Conservation (phyloP, 2,888 invertebrate species). For the Imbricaverruca yamaguchii region DNA sequence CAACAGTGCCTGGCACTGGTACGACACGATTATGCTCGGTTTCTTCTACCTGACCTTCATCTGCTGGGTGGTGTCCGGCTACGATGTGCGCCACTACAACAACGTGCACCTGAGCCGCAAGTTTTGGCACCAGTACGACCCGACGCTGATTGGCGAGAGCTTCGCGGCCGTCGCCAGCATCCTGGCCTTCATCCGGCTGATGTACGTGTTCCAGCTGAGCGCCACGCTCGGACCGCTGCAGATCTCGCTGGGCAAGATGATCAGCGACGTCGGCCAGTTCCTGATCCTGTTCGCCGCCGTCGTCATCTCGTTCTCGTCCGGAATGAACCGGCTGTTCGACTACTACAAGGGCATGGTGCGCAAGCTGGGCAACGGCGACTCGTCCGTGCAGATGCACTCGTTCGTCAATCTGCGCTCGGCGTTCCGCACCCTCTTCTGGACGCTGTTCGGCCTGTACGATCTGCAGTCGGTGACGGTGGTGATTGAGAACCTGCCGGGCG, state of each 20-base stretch:
- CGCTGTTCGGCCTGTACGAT: conserved; percentile 59
- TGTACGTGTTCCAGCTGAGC: conserved; percentile 56
- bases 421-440: conserved; percentile 61
- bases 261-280: conserved; percentile 56
- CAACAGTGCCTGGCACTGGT: conserved; percentile 54
- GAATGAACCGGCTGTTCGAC: conserved; percentile 55
- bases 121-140: conserved; percentile 58
- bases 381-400: conserved; percentile 50
- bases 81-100: conserved; percentile 46
- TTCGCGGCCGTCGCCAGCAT: conserved; percentile 59
- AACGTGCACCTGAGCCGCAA: conserved; percentile 52
- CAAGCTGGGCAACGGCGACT: conserved; percentile 51
- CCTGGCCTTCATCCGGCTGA: conserved; percentile 56
- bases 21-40: neutral
- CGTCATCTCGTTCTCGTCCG: conserved; percentile 53
- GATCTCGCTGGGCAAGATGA: conserved; percentile 56
- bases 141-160: conserved; percentile 57
- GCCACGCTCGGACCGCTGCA: conserved; percentile 56
- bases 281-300: conserved; percentile 54
- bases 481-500: conserved; percentile 52
- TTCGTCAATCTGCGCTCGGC: conserved; percentile 54
- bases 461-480: conserved; percentile 57
- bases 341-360: conserved; percentile 59
- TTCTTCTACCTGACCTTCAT: conserved; percentile 14
- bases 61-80: neutral